phyloP scores from a whole-genome alignment of 2,113 vertebrate species.

The Polypterus senegalus region DNA sequence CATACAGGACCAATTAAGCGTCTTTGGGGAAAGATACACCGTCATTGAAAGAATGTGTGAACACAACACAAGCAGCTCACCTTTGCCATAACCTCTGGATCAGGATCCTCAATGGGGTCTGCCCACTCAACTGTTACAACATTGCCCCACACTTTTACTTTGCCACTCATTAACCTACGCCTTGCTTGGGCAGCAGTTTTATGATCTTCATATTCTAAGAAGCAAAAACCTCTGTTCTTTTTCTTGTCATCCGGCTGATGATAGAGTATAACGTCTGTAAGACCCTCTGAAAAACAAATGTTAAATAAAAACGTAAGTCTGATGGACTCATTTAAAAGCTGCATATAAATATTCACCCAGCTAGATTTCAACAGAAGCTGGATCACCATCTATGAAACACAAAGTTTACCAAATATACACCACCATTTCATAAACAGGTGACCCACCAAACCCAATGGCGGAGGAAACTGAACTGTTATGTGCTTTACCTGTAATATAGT shows the following conservation, averaged over 20 bases:
- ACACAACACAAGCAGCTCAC: conserved; percentile 40
- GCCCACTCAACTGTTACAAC: conserved; percentile 97
- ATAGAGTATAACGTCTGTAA: conserved; percentile 94
- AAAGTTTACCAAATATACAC: too few relatives aligned
- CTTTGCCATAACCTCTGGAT: conserved; percentile 98
- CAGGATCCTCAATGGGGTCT: conserved; percentile 95
- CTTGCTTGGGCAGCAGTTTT: conserved; percentile 93
- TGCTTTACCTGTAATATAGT: too few relatives aligned
- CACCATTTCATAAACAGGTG: too few relatives aligned
- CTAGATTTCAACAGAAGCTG: too few relatives aligned
- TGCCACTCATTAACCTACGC: conserved; percentile 91
- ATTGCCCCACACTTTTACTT: conserved; percentile 96
- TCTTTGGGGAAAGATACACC: not conserved
- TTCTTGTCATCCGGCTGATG: conserved; percentile 95
- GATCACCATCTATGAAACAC: too few relatives aligned
- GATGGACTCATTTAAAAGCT: too few relatives aligned
- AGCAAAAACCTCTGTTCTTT: conserved; percentile 96
- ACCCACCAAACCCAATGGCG: too few relatives aligned
- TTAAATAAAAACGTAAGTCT: too few relatives aligned
- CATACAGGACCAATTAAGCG: not conserved
- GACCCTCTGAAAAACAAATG: conserved; percentile 63
- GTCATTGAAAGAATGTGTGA: not conserved
- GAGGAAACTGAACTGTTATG: too few relatives aligned
- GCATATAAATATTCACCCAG: too few relatives aligned
- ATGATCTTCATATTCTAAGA: conserved; percentile 97